Evolutionary conservation across 2,113 vertebrate genomes (phyloP), one percentile per base, ranked within the genome.

Genomic region (Herpailurus yagouaroundi): DNA sequence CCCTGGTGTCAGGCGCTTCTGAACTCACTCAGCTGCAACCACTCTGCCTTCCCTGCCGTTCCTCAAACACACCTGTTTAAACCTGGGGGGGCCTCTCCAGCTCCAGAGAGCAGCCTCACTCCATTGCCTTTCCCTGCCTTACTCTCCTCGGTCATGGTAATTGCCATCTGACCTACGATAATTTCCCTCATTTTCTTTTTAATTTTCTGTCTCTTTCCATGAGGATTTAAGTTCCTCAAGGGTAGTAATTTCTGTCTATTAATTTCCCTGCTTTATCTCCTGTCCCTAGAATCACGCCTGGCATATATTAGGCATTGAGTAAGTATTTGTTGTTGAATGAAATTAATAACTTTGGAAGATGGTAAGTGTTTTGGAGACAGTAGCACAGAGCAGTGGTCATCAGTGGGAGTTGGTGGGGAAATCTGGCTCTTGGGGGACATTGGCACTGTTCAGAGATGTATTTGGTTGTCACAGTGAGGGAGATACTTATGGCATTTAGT

Each of bases 1-100:
- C 52, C 4, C 14, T 21, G 1, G 19, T 18, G 25, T 23, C 31
- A 15, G 2, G 15, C 0, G 3, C 41, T 45, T 29, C n/a, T 7
- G 0, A 45, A 31, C 48, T 60, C 36, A 5, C 36, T 83, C 52
- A 5, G 5, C 52, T 21, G 36, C 69, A 45, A 29, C 31, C 25
- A 1, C 36, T 33, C 81, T 36, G 12, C 27, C 80, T 80, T 45
- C n/a, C 66, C 29, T 33, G 38, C 57, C 3, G 2, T 16, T 23
- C 31, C 52, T 36, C 4, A 23, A 64, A 31, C 9, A 29, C 52
- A 23, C 33, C 45, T 73, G 0, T 27, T 38, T 66, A 18, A 29
- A 38, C 41, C 31, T 7, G 4, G 23, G 18, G 36, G 18, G 36
- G 50, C n/a, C 52, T 77, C 29, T 52, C n/a, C 4, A 5, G 27